These are phyloP conservation scores for Cryptocheilus praepositus DNA, from an alignment of 2,888 invertebrate genomes.

Conservation along the genomic window DNA sequence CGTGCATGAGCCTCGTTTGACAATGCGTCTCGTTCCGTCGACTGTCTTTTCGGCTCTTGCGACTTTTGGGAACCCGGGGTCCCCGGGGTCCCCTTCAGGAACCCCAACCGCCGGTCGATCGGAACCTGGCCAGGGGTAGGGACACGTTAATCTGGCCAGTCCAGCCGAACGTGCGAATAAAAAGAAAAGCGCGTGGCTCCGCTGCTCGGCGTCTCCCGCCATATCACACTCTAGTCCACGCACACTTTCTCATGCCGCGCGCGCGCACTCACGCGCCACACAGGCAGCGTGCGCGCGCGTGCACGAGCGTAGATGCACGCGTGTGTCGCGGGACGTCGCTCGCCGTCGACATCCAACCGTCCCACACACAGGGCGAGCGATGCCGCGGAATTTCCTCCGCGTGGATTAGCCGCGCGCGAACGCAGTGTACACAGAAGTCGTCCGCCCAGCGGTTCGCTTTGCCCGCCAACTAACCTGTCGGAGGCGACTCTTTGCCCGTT, in stretches of 20 bases:
- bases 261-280: no score
- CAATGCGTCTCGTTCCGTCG: no score
- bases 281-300: no score
- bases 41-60: no score
- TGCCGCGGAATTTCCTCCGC: slow-evolving; percentile 55
- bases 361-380: no score
- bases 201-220: slow-evolving; percentile 65
- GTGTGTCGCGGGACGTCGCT: slow-evolving; percentile 17
- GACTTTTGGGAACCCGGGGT: no score
- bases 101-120: neutral
- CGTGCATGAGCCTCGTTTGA: slow-evolving; percentile 1
- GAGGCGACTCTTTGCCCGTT: slow-evolving; percentile 46
- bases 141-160: slow-evolving; percentile 42
- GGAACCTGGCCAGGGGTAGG: slow-evolving; percentile 11
- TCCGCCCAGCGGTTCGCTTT: no score
- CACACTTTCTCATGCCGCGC: slow-evolving; percentile 32
- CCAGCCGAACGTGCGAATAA: slow-evolving; percentile 39
- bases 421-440: slow-evolving; percentile 46
- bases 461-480: slow-evolving; percentile 55
- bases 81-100: no score
- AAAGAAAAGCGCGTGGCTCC: slow-evolving; percentile 58
- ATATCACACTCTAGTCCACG: slow-evolving; percentile 55
- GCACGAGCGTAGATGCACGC: neutral
- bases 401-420: slow-evolving; percentile 50
- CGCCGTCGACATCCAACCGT: no score